phyloP scores from a whole-genome alignment of 2,888 invertebrate species.

The Pharmacophagus antenor region DNA sequence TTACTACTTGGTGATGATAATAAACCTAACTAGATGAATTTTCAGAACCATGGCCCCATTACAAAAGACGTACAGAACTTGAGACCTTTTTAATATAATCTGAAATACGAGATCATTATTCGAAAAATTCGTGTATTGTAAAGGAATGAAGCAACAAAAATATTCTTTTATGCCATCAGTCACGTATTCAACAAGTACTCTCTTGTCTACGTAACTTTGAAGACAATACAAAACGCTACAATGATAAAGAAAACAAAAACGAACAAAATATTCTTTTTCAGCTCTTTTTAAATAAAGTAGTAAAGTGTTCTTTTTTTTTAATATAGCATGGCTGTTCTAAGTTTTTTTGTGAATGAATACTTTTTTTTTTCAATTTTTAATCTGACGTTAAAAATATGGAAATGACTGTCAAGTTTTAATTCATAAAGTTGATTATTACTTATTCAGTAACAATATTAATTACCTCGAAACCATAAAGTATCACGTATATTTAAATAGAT shows the following conservation, averaged over 20 bases:
- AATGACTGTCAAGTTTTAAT: no score
- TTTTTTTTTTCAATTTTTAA: not conserved
- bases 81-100: not conserved
- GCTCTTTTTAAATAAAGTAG: not conserved
- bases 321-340: not conserved
- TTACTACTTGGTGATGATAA: no score
- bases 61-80: not conserved
- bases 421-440: no score
- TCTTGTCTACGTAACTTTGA: conserved; percentile 3
- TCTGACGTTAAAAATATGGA: no score
- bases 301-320: not conserved
- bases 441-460: no score
- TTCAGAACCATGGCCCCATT: no score
- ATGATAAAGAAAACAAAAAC: not conserved
- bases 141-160: conserved; percentile 3
- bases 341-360: not conserved
- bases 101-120: not conserved
- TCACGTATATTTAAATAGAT: no score
- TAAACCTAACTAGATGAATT: no score
- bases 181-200: conserved; percentile 20
- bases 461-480: no score
- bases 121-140: not conserved
- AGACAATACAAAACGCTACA: conserved; percentile 16
- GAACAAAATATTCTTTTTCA: conserved; percentile 8
- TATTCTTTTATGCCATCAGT: conserved; percentile 11